A percentile compares a stretch with the other conserved stretches of the same genome.
Conservation (phyloP, 2,113 vertebrate species). For the Crotalus viridis region DNA sequence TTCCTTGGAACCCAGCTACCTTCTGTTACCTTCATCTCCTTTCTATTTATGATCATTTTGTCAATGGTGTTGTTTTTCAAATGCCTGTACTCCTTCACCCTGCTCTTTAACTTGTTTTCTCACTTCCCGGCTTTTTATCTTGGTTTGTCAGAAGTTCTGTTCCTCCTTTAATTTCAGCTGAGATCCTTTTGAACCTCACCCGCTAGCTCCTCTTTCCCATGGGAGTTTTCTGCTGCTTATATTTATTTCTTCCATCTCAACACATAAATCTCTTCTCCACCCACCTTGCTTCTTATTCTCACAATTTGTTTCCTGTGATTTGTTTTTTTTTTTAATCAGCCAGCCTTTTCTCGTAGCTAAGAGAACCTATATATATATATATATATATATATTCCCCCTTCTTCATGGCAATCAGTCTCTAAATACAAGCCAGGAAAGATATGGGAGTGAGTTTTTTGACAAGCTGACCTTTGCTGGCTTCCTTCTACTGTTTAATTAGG, state of each 20-base stretch:
- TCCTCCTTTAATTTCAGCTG: slow-evolving; percentile 50
- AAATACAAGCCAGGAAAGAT: slow-evolving; percentile 76
- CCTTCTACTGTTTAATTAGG: slow-evolving; percentile 82
- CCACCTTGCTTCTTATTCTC: slow-evolving; percentile 48
- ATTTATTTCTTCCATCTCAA: neutral
- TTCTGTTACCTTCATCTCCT: neutral
- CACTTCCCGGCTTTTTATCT: slow-evolving; percentile 22
- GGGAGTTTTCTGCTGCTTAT: slow-evolving; percentile 46
- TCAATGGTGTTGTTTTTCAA: neutral
- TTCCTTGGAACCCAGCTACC: neutral
- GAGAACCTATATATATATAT: slow-evolving; percentile 58
- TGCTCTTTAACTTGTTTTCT: slow-evolving; percentile 33
- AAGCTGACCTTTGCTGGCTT: slow-evolving; percentile 77
- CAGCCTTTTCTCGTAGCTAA: slow-evolving; percentile 36
- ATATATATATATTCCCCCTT: slow-evolving; percentile 60
- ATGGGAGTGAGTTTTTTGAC: slow-evolving; percentile 76
- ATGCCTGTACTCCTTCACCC: neutral
- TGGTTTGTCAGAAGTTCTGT: neutral
- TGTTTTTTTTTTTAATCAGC: slow-evolving; percentile 22
- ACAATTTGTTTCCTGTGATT: slow-evolving; percentile 49
- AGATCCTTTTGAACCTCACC: slow-evolving; percentile 47
- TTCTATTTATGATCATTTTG: neutral
- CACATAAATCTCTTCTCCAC: neutral
- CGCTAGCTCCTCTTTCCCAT: slow-evolving; percentile 19
- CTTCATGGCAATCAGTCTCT: slow-evolving; percentile 72